Conservation (phyloP, 2,113 vertebrate species). For the Apodemus speciosus region DNA sequence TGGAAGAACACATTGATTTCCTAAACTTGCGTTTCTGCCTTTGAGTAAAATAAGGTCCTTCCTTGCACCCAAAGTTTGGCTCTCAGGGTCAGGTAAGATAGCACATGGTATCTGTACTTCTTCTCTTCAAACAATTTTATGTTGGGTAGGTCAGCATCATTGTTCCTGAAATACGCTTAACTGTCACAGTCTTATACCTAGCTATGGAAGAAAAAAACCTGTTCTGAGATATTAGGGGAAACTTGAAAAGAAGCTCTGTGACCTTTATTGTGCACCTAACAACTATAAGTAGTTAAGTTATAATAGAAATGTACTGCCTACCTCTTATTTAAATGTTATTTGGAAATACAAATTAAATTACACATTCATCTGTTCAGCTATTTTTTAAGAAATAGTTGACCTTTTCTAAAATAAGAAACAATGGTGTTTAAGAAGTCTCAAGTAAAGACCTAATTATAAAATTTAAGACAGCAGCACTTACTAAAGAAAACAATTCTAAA, state of each 20-base stretch:
- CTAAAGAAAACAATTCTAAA: slow-evolving; percentile 38
- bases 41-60: not conserved
- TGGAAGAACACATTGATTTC: slow-evolving; percentile 41
- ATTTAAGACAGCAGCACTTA: not conserved
- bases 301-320: slow-evolving; percentile 8
- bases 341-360: not conserved
- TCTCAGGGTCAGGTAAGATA: slow-evolving; percentile 26
- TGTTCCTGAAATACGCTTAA: slow-evolving; percentile 47
- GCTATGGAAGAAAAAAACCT: not conserved
- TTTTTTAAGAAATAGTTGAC: slow-evolving; percentile 22
- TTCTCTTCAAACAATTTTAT: slow-evolving; percentile 3
- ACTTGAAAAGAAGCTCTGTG: not conserved
- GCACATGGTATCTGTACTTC: not conserved
- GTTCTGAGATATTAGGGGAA: not conserved
- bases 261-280: not conserved
- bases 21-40: slow-evolving; percentile 11
- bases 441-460: not conserved
- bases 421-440: not conserved
- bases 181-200: slow-evolving; percentile 6
- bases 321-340: slow-evolving; percentile 47
- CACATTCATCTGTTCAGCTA: not conserved
- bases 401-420: slow-evolving; percentile 40
- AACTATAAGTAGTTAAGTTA: slow-evolving; percentile 27
- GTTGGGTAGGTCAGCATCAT: slow-evolving; percentile 10
- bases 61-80: not conserved